Evolutionary conservation across 2,113 vertebrate genomes (phyloP).

Genomic region (Cichladusa arquata): DNA sequence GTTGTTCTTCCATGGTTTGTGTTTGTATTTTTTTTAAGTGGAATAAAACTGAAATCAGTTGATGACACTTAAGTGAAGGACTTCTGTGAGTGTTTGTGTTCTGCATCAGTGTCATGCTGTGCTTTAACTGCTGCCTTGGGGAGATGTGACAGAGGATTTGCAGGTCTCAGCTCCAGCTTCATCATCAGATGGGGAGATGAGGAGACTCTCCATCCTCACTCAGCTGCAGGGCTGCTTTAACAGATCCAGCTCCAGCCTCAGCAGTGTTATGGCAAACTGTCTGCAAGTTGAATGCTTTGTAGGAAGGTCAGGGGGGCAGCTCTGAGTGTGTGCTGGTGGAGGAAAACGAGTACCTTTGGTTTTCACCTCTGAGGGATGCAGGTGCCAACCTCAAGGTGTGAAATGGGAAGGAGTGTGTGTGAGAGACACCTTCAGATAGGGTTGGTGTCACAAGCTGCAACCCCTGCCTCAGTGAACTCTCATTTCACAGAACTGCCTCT

Average conservation of each 20-base stretch:
- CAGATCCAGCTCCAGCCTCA: not conserved
- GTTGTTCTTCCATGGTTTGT: not conserved
- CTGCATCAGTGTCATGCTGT: not conserved
- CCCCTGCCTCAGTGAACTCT: not conserved
- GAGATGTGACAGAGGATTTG: not conserved
- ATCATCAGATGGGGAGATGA: not conserved
- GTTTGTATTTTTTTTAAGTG: not conserved
- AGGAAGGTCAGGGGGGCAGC: not conserved
- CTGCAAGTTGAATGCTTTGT: not conserved
- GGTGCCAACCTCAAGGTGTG: not conserved
- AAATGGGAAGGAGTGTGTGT: rapidly evolving
- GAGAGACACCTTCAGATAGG: not conserved
- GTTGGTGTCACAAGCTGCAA: rapidly evolving
- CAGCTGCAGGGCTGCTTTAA: not conserved
- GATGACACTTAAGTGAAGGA: conserved; percentile 38
- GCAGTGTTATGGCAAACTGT: not conserved
- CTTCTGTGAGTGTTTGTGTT: not conserved
- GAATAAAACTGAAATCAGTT: not conserved
- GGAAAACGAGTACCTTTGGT: not conserved
- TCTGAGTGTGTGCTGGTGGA: not conserved
- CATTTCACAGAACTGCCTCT: rapidly evolving
- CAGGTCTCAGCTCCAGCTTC: not conserved
- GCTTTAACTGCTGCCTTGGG: not conserved
- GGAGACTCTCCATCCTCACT: not conserved
- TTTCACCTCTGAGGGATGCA: not conserved